Percentiles rank a stretch among this genome's conserved stretches.
Conservation (phyloP, 2,113 vertebrate species). For the Gallinago jamesoni region DNA sequence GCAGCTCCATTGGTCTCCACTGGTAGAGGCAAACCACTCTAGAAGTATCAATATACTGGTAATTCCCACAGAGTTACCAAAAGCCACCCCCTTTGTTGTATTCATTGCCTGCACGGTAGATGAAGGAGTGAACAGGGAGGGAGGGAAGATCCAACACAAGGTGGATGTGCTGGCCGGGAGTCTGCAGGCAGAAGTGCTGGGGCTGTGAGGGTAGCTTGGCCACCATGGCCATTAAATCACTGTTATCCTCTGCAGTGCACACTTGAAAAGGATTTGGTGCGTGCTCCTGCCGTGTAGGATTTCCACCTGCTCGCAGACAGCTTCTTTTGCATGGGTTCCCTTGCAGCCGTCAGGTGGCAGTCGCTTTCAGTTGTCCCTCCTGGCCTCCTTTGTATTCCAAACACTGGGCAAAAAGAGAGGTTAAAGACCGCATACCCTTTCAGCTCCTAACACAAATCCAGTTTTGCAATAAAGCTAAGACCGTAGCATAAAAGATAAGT, state of each 20-base stretch:
- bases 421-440: background rate
- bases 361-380: background rate
- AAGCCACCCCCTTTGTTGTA: background rate
- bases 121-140: accelerated
- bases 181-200: background rate
- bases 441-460: background rate
- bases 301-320: background rate
- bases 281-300: background rate
- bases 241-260: background rate
- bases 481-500: background rate
- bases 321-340: background rate
- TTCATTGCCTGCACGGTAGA: background rate
- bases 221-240: too few relatives aligned
- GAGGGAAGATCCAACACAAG: background rate
- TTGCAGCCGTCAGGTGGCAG: constrained; percentile 8
- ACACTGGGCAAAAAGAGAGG: background rate
- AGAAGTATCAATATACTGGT: background rate
- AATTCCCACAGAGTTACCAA: background rate
- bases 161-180: accelerated
- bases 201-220: background rate
- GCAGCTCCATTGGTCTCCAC: background rate
- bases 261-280: background rate
- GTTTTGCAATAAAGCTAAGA: background rate
- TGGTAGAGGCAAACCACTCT: background rate
- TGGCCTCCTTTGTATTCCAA: background rate